Evolutionary conservation across 2,797 vertebrate species (phyloP).

Genomic region (Coendou prehensilis): DNA sequence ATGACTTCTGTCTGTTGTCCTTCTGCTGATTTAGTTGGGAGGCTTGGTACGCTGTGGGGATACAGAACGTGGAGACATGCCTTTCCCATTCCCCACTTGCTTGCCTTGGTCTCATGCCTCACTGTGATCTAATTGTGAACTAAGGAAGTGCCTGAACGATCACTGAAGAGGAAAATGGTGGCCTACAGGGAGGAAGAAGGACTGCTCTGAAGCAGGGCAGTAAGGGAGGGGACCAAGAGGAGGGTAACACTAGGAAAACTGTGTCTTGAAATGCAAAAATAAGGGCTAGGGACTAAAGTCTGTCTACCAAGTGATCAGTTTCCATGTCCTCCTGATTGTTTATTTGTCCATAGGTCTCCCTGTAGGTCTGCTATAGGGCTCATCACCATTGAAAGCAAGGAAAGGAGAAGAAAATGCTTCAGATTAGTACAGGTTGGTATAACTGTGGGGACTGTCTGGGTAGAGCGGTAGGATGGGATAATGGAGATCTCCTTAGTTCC

Average conservation of each 20-base stretch:
- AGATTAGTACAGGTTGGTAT: constrained; percentile 52
- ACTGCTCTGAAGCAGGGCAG: constrained; percentile 2
- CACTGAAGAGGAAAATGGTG: constrained; percentile 31
- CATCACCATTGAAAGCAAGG: constrained; percentile 51
- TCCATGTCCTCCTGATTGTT: constrained; percentile 33
- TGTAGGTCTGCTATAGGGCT: constrained; percentile 23
- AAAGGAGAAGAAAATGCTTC: constrained; percentile 52
- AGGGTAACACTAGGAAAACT: constrained; percentile 43
- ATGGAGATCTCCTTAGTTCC: constrained; percentile 37
- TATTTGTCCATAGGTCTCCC: constrained; percentile 66
- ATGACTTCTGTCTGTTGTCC: background rate
- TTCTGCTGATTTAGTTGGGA: background rate
- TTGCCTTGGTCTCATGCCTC: constrained; percentile 22
- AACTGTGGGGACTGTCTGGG: background rate
- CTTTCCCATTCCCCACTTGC: background rate
- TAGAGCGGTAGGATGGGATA: constrained; percentile 15
- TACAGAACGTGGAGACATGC: constrained; percentile 45
- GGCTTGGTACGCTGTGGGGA: background rate
- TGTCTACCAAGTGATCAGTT: constrained; percentile 51
- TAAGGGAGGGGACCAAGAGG: background rate
- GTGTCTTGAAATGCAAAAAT: constrained; percentile 37
- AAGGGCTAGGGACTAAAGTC: background rate
- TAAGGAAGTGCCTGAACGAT: background rate
- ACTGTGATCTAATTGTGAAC: constrained; percentile 43
- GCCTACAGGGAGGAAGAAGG: background rate